Base-by-base conservation (phyloP, 2,888 invertebrate genomes). In the Biston betularia region DNA sequence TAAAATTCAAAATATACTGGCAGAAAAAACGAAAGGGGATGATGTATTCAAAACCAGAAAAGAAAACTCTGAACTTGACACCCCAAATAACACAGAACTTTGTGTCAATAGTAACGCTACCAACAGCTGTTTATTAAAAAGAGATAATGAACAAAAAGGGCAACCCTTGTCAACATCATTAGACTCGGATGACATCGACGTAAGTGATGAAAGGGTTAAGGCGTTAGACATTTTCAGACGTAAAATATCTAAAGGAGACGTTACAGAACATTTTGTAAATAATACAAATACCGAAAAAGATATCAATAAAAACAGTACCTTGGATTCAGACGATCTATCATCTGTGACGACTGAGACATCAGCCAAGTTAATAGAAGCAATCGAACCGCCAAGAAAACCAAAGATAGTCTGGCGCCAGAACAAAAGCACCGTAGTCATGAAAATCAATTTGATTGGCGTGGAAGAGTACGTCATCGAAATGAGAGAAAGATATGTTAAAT, bases 401-500 rank as follows among this genome's bases (percentile, higher is more conserved):
- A 88, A 84, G 73, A 12, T 90, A n/a, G 48, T 79, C 12, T 94
- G 94, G 94, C 73, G 81, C 1, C 93, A 94, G 70, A 87, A 82
- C 34, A 86, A 83, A 65, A 74, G 66, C 0, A 63, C 66, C 0
- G 81, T 93, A 0, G 76, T 72, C 0, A 69, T 94, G 0, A 92
- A 91, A 80, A 89, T 94, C 14, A 79, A 85, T 65, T 64, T 94
- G 8, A 82, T 88, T 0, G 88, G 86, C 0, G 84, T 85, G 0
- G 83, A 88, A 33, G 63, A 78, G 1, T 94, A 94, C 59, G 68
- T 81, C 11, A n/a, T 94, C 2, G 68, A 76, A 11, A 86, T 90
- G 0, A 71, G 79, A 15, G 84, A 85, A 0, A 80, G 83, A 10
- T 63, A 67, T 1, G 46, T 94, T 1, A 75, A 78, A 44, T 94